A percentile compares a stretch with the other conserved stretches of the same genome.
Evolutionary conservation across 2,797 vertebrate genomes (phyloP).

Genomic region (Chiroxiphia lanceolata): DNA sequence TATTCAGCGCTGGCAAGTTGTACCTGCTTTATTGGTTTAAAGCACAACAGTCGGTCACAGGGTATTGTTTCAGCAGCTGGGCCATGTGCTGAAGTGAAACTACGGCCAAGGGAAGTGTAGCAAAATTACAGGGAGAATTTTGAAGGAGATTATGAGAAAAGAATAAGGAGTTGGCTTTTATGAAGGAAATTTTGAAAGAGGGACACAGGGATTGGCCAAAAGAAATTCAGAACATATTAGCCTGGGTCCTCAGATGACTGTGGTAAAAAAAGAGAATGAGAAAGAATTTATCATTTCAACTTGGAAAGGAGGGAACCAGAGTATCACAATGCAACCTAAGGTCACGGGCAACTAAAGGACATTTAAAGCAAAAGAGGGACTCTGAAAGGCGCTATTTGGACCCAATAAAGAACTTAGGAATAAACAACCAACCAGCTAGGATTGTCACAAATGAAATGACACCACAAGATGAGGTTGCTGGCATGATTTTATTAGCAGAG

Average conservation of each 20-base stretch:
- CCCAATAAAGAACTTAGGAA: background rate
- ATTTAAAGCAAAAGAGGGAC: background rate
- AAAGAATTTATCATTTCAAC: background rate
- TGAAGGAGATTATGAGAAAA: slow-evolving; percentile 38
- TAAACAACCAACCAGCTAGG: background rate
- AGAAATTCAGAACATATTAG: background rate
- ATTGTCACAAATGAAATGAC: background rate
- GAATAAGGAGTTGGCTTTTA: slow-evolving; percentile 51
- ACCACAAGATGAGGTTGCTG: background rate
- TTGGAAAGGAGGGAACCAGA: background rate
- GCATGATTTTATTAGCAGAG: background rate
- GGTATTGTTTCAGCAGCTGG: slow-evolving; percentile 46
- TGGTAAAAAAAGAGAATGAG: background rate
- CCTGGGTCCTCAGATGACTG: background rate
- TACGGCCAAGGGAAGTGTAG: slow-evolving; percentile 28
- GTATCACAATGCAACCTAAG: background rate
- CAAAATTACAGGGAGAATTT: slow-evolving; percentile 7
- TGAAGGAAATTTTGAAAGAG: slow-evolving; percentile 22
- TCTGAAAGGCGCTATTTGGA: background rate
- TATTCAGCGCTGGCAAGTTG: background rate
- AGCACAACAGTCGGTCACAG: background rate
- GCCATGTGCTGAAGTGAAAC: background rate
- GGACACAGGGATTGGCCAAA: background rate
- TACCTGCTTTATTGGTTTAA: slow-evolving; percentile 20
- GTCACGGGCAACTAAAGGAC: background rate